These are phyloP conservation scores for Mythimna vitellina DNA, from an alignment of 2,888 invertebrate species.

Conservation along the genomic window DNA sequence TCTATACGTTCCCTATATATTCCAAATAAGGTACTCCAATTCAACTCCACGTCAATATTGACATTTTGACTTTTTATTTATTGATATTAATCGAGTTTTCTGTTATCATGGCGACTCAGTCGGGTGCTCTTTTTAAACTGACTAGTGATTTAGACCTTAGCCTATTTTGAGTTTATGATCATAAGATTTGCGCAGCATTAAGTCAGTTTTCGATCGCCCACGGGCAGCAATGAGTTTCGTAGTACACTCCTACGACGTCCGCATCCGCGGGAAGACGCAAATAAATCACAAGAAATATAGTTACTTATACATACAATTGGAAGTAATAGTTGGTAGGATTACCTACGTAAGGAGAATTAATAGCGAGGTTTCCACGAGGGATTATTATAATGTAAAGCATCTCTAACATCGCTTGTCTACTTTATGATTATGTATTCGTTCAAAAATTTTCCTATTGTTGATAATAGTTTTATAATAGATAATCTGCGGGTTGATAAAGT, in stretches of 20 bases:
- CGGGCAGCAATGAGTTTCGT: slow-evolving; percentile 32
- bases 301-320: slow-evolving; percentile 15
- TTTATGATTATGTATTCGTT: too few species aligned
- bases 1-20: too few species aligned
- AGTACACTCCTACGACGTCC: slow-evolving; percentile 35
- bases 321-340: not conserved
- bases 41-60: too few species aligned
- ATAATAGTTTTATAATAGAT: too few species aligned
- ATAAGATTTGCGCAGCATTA: not conserved
- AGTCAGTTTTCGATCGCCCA: slow-evolving; percentile 34
- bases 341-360: not conserved
- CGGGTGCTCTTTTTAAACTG: too few species aligned
- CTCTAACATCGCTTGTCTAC: too few species aligned
- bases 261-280: slow-evolving; percentile 18
- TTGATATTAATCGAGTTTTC: too few species aligned
- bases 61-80: too few species aligned
- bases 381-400: too few species aligned
- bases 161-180: not conserved
- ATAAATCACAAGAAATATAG: slow-evolving; percentile 18
- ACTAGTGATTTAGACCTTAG: not conserved
- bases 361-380: not conserved
- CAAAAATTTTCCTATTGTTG: too few species aligned
- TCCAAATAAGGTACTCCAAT: too few species aligned
- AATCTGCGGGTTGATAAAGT: not conserved
- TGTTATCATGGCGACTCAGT: too few species aligned